These are phyloP conservation scores for Pholis gunnellus DNA, from an alignment of 2,113 vertebrate species.

Conservation along the genomic window DNA sequence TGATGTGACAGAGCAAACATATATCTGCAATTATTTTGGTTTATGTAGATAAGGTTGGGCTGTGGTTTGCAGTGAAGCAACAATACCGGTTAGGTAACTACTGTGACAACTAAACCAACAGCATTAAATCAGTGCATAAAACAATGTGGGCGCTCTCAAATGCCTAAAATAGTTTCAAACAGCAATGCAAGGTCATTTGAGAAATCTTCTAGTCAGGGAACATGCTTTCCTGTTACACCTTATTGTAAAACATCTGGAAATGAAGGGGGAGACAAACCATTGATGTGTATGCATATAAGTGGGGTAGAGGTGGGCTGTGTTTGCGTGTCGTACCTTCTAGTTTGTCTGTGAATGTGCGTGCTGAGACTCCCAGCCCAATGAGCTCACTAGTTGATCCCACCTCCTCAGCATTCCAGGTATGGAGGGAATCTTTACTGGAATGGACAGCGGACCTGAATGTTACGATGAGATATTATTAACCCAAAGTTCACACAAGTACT, in stretches of 20 bases:
- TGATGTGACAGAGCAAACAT: neutral
- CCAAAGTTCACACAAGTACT: neutral
- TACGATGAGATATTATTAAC: neutral
- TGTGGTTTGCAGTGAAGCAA: neutral
- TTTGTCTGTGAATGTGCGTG: constrained; percentile 87
- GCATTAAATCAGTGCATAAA: neutral
- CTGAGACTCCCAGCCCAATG: constrained; percentile 90
- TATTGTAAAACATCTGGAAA: neutral
- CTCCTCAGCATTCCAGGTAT: constrained; percentile 84
- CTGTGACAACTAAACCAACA: neutral
- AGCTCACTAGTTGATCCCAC: constrained; percentile 88
- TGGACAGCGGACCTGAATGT: constrained; percentile 68
- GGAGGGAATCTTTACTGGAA: constrained; percentile 78
- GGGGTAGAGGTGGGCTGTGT: neutral
- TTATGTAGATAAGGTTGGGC: neutral
- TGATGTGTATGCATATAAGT: neutral
- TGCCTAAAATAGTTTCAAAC: neutral
- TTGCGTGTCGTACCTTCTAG: constrained; percentile 80
- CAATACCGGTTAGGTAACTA: neutral
- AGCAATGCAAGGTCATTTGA: neutral
- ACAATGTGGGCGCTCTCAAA: neutral
- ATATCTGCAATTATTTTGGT: neutral
- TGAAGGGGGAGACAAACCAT: neutral
- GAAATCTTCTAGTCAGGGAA: neutral
- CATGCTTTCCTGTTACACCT: neutral